phyloP scores from a whole-genome alignment of 1,140 invertebrate species.

The Pogonomyrmex barbatus region DNA sequence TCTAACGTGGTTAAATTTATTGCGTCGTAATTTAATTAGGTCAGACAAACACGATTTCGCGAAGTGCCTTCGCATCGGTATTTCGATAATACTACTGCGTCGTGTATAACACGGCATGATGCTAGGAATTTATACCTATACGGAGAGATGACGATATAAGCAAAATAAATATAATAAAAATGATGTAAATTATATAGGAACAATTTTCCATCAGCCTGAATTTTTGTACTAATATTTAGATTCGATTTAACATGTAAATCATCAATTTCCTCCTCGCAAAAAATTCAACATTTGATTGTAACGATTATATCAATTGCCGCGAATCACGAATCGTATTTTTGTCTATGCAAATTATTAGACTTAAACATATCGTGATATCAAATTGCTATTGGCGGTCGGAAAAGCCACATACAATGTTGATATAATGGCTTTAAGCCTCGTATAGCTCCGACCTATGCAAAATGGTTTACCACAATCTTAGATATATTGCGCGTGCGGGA shows the following conservation, averaged over 20 bases:
- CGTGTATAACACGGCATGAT: background rate
- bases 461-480: constrained; percentile 3
- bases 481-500: background rate
- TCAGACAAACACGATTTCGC: background rate
- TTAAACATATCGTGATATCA: background rate
- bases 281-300: background rate
- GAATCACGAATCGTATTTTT: constrained; percentile 7
- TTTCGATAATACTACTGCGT: background rate
- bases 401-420: constrained; percentile 15
- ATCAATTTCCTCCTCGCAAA: background rate
- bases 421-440: constrained; percentile 24
- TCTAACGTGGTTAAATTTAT: constrained; percentile 22
- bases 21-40: constrained; percentile 25
- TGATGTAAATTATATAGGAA: background rate
- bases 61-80: background rate
- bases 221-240: background rate
- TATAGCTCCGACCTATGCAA: constrained; percentile 38
- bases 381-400: constrained; percentile 18
- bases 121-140: background rate
- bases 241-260: background rate
- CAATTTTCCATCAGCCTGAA: background rate
- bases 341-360: constrained; percentile 4
- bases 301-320: background rate
- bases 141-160: too few species aligned
- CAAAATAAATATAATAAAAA: background rate